Evolutionary conservation across 2,113 vertebrate genomes (phyloP).

Genomic region (Hippopotamus amphibius): DNA sequence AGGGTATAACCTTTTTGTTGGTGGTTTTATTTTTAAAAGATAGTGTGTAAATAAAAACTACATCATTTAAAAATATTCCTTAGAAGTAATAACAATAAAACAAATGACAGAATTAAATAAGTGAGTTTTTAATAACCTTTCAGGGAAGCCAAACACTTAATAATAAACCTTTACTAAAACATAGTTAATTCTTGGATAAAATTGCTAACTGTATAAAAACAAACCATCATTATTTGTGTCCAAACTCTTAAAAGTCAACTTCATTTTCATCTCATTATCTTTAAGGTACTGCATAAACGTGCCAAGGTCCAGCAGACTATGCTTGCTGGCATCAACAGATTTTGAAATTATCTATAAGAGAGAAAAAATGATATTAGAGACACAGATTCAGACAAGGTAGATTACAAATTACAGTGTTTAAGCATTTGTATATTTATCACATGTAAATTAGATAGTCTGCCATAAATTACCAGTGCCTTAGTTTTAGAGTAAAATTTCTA

Average conservation of each 20-base stretch:
- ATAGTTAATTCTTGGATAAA: not conserved
- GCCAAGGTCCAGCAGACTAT: conserved; percentile 90
- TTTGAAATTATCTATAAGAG: conserved; percentile 91
- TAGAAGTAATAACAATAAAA: not conserved
- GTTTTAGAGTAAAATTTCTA: conserved; percentile 30
- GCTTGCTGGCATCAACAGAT: conserved; percentile 90
- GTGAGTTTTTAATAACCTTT: conserved; percentile 1
- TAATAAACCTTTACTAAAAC: conserved; percentile 23
- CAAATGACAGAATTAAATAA: conserved; percentile 7
- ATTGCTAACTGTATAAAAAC: not conserved
- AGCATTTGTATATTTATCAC: not conserved
- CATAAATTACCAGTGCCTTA: not conserved
- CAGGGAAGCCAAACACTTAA: not conserved
- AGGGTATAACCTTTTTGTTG: not conserved
- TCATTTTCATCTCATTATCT: conserved; percentile 95
- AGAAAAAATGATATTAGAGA: conserved; percentile 28
- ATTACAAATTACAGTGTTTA: not conserved
- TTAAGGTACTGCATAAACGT: conserved; percentile 94
- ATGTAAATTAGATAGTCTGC: not conserved
- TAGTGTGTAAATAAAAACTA: not conserved
- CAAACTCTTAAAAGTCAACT: conserved; percentile 93
- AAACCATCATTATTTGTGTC: conserved; percentile 95
- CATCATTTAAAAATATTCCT: conserved; percentile 11
- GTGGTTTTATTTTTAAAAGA: not conserved
- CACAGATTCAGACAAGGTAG: not conserved